Conservation (phyloP, 1,140 invertebrate species). For the Dufourea novaeangliae region DNA sequence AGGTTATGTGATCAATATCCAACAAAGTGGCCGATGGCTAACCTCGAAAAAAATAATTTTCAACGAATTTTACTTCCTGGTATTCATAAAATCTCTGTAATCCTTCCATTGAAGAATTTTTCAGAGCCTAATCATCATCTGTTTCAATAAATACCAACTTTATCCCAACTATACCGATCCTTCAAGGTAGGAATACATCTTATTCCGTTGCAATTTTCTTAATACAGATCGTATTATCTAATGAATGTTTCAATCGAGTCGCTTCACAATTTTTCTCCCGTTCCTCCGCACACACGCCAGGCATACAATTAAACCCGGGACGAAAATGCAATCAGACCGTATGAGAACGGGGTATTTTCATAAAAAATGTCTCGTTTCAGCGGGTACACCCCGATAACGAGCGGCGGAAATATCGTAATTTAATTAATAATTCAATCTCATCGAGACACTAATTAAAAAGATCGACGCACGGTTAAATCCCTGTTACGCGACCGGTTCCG, state of each 20-base stretch:
- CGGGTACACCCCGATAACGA: constrained; percentile 30
- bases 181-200: too few relatives aligned
- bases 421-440: constrained; percentile 57
- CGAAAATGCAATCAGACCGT: constrained; percentile 27
- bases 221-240: constrained; percentile 10
- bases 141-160: too few relatives aligned
- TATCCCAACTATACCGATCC: too few relatives aligned
- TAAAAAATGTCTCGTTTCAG: constrained; percentile 47
- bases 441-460: constrained; percentile 39
- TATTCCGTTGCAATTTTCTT: not conserved
- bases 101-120: too few relatives aligned
- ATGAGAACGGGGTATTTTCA: constrained; percentile 27
- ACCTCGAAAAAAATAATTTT: too few relatives aligned
- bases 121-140: too few relatives aligned
- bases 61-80: too few relatives aligned
- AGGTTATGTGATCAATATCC: too few relatives aligned
- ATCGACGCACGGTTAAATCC: constrained; percentile 47
- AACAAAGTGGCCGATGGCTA: too few relatives aligned
- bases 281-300: not conserved
- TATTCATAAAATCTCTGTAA: too few relatives aligned
- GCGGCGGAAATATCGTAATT: constrained; percentile 39
- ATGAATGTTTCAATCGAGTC: constrained; percentile 32
- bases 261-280: not conserved
- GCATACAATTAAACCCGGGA: constrained; percentile 39
- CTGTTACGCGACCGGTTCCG: not conserved